phyloP scores from a whole-genome alignment of 2,888 invertebrate species.

The Rhingia campestris region DNA sequence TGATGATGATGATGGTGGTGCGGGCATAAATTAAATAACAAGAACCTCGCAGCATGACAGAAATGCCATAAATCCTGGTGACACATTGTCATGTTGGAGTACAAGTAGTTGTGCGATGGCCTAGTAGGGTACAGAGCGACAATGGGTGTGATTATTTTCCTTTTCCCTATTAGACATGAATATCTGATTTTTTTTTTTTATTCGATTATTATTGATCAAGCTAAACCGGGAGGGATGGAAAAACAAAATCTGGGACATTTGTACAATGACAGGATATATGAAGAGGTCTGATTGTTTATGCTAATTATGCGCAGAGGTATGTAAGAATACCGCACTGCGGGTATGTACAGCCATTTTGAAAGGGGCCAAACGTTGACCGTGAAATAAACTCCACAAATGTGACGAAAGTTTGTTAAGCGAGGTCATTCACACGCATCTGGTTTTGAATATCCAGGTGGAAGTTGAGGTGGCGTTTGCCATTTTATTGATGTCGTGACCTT shows the following conservation, averaged over 20 bases:
- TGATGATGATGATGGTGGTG: slow-evolving; percentile 18
- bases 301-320: slow-evolving; percentile 31
- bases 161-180: slow-evolving; percentile 47
- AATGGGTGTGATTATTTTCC: slow-evolving; percentile 9
- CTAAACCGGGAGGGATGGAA: slow-evolving; percentile 15
- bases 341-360: not conserved
- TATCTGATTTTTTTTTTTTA: slow-evolving; percentile 16
- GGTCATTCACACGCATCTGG: slow-evolving; percentile 30
- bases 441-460: not conserved
- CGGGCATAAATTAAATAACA: slow-evolving; percentile 68
- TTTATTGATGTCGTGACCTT: slow-evolving; percentile 18
- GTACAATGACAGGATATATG: slow-evolving; percentile 51
- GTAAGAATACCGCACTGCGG: slow-evolving; percentile 14
- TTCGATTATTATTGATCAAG: slow-evolving; percentile 67
- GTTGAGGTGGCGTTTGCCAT: not conserved
- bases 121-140: not conserved
- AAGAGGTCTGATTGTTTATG: slow-evolving; percentile 41
- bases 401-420: not conserved
- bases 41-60: slow-evolving; percentile 70
- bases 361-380: not conserved
- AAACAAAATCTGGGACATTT: slow-evolving; percentile 61
- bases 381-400: not conserved
- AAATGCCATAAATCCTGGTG: slow-evolving; percentile 68
- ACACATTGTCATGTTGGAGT: slow-evolving; percentile 64
- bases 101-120: not conserved